A percentile compares a stretch with the other conserved stretches of the same genome.
These are phyloP conservation scores for Astropecten irregularis DNA, from an alignment of 53 echinoderm and acorn worm species.

Conservation along the genomic window DNA sequence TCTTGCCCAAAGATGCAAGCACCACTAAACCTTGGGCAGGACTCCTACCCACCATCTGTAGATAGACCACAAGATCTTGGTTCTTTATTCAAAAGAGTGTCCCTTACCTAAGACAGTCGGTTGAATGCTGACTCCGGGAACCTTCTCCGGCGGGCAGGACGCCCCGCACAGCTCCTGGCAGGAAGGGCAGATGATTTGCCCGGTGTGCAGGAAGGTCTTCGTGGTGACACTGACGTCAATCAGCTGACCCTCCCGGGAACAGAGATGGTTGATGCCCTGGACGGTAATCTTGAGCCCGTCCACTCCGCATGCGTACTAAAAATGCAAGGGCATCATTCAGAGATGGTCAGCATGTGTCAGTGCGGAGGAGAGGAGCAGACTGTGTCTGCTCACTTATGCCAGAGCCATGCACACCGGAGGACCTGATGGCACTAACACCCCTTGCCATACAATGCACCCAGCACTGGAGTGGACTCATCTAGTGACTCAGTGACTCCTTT, in stretches of 20 bases:
- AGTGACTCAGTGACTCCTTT: no score
- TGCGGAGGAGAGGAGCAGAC: not conserved
- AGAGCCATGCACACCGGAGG: no score
- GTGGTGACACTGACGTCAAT: conserved; percentile 64
- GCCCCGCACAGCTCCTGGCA: conserved; percentile 80
- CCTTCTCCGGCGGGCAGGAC: conserved; percentile 1
- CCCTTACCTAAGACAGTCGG: conserved; percentile 30
- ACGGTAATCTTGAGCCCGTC: conserved; percentile 76
- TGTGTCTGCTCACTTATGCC: no score
- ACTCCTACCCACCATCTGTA: no score
- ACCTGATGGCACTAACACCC: no score
- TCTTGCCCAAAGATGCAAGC: no score
- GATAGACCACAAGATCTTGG: no score
- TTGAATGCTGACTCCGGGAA: not conserved
- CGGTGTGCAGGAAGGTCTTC: conserved; percentile 65
- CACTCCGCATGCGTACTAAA: conserved; percentile 53
- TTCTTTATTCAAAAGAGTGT: not conserved
- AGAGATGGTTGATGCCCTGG: conserved; percentile 67
- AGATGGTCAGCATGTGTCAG: not conserved
- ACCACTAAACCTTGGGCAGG: no score
- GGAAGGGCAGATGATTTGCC: conserved; percentile 73
- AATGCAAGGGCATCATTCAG: not conserved
- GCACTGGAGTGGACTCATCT: no score
- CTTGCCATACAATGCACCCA: no score
- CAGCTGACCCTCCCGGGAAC: conserved; percentile 63